Evolutionary conservation across 2,888 invertebrate genomes (phyloP), one percentile per base, ranked within the genome.

Genomic region (Sicus ferrugineus): DNA sequence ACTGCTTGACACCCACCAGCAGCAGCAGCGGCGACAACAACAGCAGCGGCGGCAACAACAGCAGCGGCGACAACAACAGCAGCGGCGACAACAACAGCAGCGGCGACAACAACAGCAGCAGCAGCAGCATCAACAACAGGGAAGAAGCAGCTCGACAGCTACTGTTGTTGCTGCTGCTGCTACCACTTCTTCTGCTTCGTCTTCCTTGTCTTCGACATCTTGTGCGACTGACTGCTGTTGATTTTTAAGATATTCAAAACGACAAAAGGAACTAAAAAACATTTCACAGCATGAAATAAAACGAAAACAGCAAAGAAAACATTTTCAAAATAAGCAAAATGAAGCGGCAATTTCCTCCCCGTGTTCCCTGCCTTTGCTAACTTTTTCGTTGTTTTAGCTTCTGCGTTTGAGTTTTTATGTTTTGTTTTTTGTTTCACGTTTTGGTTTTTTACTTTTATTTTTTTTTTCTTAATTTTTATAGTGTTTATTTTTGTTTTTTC

Each of bases 1-100:
- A 77, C 80, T 77, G 75, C 77, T 76, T 77, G 81, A 82, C 81
- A 81, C 81, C 82, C 82, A 82, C 80, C 78, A 81, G 76, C 71
- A 50, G 68, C 67, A 67, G 46, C 59, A 46, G 21, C 23, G 56
- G 38, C 42, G n/a, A 21, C 9, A 50, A 9, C 38, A 52, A 54
- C 50, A 28, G 65, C 58, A 65, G 38, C 70, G 63, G 68, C 73
- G 72, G 50, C 67, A 61, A 31, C 42, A 61, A 58, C 59, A 28
- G 50, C 66, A 48, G 3, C 11, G 50, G 21, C 23, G n/a, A 21
- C 9, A 52, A 52, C 21, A 23, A 52, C 19, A 11, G 3, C 19
- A 21, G n/a, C 1, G 42, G n/a, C 5, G 14, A 42, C 11, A n/a
- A 42, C 16, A n/a, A 42, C 14, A 16, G 14, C 7, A n/a, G n/a